These are phyloP conservation scores for Epistrophella euchroma DNA, from an alignment of 2,888 invertebrate species.

Conservation along the genomic window DNA sequence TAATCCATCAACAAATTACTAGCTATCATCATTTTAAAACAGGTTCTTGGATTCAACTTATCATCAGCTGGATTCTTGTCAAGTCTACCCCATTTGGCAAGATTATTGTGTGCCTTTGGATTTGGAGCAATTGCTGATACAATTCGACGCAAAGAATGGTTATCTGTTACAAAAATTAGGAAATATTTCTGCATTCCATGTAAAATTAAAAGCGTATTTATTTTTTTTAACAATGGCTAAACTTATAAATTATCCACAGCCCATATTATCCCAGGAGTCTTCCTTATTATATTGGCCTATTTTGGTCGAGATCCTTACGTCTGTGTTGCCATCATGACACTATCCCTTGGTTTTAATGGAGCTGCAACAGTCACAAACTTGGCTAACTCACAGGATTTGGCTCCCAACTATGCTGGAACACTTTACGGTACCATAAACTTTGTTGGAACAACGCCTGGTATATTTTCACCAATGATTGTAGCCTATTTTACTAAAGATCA, in stretches of 20 bases:
- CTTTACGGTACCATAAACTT: slow-evolving; percentile 90
- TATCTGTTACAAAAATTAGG: slow-evolving; percentile 86
- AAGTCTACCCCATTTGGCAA: slow-evolving; percentile 89
- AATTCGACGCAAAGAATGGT: slow-evolving; percentile 84
- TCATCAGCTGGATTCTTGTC: slow-evolving; percentile 89
- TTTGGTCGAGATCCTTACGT: slow-evolving; percentile 87
- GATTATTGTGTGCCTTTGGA: slow-evolving; percentile 88
- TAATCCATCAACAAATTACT: background rate
- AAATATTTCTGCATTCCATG: slow-evolving; percentile 88
- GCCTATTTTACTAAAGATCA: slow-evolving; percentile 84
- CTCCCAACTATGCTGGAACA: slow-evolving; percentile 90
- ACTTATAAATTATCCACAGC: slow-evolving; percentile 82
- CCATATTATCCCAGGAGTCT: slow-evolving; percentile 86
- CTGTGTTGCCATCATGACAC: slow-evolving; percentile 87
- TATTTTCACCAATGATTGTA: slow-evolving; percentile 89
- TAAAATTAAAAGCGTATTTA: slow-evolving; percentile 79
- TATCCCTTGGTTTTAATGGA: slow-evolving; percentile 88
- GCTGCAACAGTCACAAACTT: slow-evolving; percentile 87
- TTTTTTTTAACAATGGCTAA: slow-evolving; percentile 48
- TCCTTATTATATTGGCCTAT: slow-evolving; percentile 85
- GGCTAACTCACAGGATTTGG: slow-evolving; percentile 88
- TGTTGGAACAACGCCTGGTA: slow-evolving; percentile 88
- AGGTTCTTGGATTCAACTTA: slow-evolving; percentile 88
- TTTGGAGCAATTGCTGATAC: slow-evolving; percentile 90
- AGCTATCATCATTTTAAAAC: background rate